A percentile compares a stretch with the other conserved stretches of the same genome.
phyloP scores from a whole-genome alignment of 92 coral and sea anemone genomes.

The Parazoanthus atlanticus region DNA sequence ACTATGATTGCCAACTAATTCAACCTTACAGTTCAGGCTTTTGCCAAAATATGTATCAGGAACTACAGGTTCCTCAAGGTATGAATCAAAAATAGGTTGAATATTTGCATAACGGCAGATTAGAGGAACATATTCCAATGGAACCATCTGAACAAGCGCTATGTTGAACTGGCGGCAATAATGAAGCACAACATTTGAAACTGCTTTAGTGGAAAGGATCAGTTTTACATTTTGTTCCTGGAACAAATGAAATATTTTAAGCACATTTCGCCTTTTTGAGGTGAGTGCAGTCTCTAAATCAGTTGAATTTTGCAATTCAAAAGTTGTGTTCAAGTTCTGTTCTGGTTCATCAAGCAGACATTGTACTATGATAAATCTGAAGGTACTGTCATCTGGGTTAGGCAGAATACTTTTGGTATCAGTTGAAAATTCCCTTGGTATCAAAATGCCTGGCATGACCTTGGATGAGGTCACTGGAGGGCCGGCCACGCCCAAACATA shows the following conservation, averaged over 20 bases:
- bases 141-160: constrained; percentile 87
- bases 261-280: constrained; percentile 56
- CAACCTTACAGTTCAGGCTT: constrained; percentile 61
- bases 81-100: constrained; percentile 55
- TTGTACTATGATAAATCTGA: constrained; percentile 71
- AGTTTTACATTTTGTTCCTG: constrained; percentile 60
- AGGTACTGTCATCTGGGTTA: constrained; percentile 19
- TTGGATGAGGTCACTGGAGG: constrained; percentile 67
- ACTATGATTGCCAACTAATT: constrained; percentile 58
- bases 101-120: constrained; percentile 68
- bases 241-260: constrained; percentile 51
- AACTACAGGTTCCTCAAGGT: constrained; percentile 38
- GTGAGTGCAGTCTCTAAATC: constrained; percentile 47
- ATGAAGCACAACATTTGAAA: constrained; percentile 73
- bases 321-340: constrained; percentile 43
- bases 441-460: constrained; percentile 74
- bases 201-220: constrained; percentile 70
- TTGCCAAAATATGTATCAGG: constrained; percentile 62
- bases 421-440: constrained; percentile 85
- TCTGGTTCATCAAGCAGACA: constrained; percentile 59
- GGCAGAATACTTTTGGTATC: constrained; percentile 49
- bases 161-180: constrained; percentile 73
- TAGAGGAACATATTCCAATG: constrained; percentile 63
- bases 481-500: constrained; percentile 80
- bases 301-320: constrained; percentile 44